Evolutionary conservation across 2,888 invertebrate species (phyloP).

Genomic region (Patella caerulea): DNA sequence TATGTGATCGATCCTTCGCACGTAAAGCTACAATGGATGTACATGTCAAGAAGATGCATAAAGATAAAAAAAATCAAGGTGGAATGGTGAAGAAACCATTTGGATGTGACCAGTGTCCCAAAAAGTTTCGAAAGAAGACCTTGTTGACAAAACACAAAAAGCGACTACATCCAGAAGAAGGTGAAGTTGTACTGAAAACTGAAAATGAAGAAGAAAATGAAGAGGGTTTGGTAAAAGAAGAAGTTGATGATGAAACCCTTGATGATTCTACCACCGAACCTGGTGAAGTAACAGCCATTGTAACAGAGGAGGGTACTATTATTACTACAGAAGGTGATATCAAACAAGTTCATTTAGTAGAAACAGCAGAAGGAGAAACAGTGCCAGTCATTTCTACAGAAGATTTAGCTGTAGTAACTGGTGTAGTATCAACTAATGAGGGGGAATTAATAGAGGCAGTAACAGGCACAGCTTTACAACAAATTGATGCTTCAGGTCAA

Average conservation of each 20-base stretch:
- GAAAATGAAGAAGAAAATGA: not conserved
- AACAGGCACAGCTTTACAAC: not conserved
- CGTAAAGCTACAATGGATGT: conserved; percentile 5
- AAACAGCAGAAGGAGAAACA: not conserved
- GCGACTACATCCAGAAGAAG: not conserved
- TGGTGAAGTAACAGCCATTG: too few species aligned
- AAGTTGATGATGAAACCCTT: not conserved
- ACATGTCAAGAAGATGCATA: conserved; percentile 8
- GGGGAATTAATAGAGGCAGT: not conserved
- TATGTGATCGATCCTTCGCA: conserved; percentile 13
- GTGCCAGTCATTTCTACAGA: conserved; percentile 1
- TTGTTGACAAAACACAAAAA: not conserved
- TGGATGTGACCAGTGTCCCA: not conserved
- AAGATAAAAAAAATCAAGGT: conserved; percentile 1
- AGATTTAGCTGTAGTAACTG: not conserved
- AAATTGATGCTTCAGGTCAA: not conserved
- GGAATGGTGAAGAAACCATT: not conserved
- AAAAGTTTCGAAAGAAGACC: conserved; percentile 5
- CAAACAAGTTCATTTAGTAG: conserved; percentile 4
- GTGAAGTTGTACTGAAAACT: not conserved
- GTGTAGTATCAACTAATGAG: not conserved
- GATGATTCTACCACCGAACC: not conserved
- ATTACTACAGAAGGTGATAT: not conserved
- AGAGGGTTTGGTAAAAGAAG: not conserved
- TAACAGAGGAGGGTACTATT: not conserved